Evolutionary conservation across 2,888 invertebrate genomes (phyloP).

Genomic region (Drosophila antonietae): DNA sequence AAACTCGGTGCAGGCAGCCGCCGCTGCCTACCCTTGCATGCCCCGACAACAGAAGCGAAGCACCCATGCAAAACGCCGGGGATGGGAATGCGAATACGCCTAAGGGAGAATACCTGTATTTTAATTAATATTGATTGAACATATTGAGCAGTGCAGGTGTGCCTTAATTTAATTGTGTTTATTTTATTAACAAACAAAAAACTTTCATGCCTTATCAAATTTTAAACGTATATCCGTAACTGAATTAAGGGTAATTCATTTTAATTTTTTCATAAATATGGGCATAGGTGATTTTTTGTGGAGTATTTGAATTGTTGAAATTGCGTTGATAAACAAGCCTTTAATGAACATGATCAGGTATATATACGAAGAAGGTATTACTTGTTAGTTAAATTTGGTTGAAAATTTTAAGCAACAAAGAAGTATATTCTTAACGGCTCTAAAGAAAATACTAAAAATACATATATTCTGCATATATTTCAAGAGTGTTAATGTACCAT

Average conservation of each 20-base stretch:
- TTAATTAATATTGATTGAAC: constrained; percentile 80
- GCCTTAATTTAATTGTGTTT: constrained; percentile 59
- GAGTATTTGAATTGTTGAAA: neutral
- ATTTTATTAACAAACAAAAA: constrained; percentile 13
- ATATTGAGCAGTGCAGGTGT: constrained; percentile 55
- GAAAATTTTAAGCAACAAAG: neutral
- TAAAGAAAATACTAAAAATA: constrained; percentile 5
- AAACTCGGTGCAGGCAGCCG: constrained; percentile 49
- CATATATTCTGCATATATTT: neutral
- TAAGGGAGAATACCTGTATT: constrained; percentile 70
- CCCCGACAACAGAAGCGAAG: constrained; percentile 23
- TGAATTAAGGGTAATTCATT: neutral
- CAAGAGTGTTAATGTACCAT: neutral
- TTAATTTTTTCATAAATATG: neutral
- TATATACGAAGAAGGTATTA: neutral
- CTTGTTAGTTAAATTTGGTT: neutral
- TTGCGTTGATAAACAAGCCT: neutral
- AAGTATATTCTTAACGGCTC: constrained; percentile 1
- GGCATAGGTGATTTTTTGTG: neutral
- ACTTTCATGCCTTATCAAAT: constrained; percentile 4
- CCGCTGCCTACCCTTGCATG: neutral
- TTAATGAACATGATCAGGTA: neutral
- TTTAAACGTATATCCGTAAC: constrained; percentile 36
- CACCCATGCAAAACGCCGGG: constrained; percentile 45
- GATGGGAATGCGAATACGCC: constrained; percentile 30